Conservation (phyloP, 2,113 vertebrate species). For the Aphelocoma coerulescens region DNA sequence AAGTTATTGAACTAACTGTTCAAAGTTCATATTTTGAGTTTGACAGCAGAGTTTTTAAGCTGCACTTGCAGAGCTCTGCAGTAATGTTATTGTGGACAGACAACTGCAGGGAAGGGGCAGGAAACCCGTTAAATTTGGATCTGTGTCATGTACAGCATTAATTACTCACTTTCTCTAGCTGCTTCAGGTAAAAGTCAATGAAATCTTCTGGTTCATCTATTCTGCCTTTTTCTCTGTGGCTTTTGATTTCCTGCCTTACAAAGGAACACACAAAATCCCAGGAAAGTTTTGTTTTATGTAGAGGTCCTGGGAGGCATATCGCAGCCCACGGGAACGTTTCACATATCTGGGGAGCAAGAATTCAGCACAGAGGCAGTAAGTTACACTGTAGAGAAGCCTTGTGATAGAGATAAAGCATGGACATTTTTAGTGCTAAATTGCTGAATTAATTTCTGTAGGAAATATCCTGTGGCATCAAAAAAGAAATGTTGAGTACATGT, state of each 20-base stretch:
- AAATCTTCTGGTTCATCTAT: conserved; percentile 33
- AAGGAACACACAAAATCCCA: neutral
- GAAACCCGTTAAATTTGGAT: fast-evolving
- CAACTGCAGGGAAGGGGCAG: neutral
- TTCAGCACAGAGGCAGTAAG: neutral
- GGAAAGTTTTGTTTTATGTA: neutral
- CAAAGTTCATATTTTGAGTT: neutral
- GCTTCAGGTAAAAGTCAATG: conserved; percentile 61
- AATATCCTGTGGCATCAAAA: neutral
- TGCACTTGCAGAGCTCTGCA: neutral
- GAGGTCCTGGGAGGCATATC: neutral
- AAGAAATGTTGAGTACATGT: neutral
- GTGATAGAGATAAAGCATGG: neutral
- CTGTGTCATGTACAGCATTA: too few relatives aligned
- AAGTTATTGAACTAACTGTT: neutral
- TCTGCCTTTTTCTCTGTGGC: neutral
- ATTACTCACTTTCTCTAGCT: conserved; percentile 56
- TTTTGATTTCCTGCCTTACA: conserved; percentile 38
- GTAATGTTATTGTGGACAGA: neutral
- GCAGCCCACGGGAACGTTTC: neutral
- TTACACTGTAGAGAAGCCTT: neutral
- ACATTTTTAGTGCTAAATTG: neutral
- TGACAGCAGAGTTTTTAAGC: neutral
- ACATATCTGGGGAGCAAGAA: neutral
- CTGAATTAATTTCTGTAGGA: neutral